Conservation (phyloP, 2,888 invertebrate species). For the Troglohyphantes excavatus region DNA sequence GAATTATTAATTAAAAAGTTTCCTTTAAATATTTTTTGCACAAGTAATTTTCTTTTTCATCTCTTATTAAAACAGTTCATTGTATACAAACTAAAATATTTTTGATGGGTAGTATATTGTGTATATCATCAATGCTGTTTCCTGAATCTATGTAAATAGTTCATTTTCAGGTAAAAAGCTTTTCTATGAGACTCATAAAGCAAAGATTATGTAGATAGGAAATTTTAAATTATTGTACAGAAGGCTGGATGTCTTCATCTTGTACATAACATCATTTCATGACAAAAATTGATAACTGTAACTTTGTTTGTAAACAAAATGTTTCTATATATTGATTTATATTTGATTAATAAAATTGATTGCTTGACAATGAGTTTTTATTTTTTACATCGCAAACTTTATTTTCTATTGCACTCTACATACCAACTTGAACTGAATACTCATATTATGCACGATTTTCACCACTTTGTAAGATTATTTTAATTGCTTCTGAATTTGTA, state of each 20-base stretch:
- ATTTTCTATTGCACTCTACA: too few relatives aligned
- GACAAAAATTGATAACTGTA: conserved; percentile 39
- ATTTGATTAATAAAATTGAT: conserved; percentile 69
- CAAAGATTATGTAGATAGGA: conserved; percentile 33
- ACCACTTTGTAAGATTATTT: too few relatives aligned
- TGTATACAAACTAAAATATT: too few relatives aligned
- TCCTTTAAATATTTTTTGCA: too few relatives aligned
- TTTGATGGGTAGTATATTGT: too few relatives aligned
- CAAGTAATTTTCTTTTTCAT: too few relatives aligned
- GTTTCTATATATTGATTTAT: conserved; percentile 69
- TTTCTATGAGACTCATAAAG: neutral
- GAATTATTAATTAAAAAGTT: too few relatives aligned
- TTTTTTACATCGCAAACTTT: too few relatives aligned
- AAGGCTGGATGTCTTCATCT: conserved; percentile 42
- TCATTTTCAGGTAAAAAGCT: neutral
- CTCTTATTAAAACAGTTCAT: too few relatives aligned
- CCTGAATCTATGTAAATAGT: neutral
- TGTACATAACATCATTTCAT: conserved; percentile 61
- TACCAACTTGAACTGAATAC: too few relatives aligned
- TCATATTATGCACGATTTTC: too few relatives aligned
- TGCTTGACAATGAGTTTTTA: neutral
- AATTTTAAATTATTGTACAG: conserved; percentile 45
- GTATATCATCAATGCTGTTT: neutral
- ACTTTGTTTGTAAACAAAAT: conserved; percentile 65
- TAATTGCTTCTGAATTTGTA: too few relatives aligned